phyloP scores from a whole-genome alignment of 2,888 invertebrate genomes.

The Lingula anatina region DNA sequence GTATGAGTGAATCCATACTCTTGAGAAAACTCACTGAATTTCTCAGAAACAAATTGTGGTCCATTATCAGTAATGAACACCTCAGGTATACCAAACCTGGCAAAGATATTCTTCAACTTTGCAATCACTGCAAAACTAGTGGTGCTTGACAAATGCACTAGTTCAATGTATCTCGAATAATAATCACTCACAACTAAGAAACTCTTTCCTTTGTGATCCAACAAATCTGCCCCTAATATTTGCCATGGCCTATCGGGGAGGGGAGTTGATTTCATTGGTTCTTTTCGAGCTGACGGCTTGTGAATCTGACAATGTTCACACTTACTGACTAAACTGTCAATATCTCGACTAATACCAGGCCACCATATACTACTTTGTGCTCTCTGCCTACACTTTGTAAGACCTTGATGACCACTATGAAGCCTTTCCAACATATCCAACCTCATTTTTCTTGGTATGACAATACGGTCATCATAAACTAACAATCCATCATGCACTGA shows the following conservation, averaged over 20 bases:
- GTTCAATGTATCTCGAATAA: slow-evolving; percentile 11
- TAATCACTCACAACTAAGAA: slow-evolving; percentile 15
- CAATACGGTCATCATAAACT: too few relatives aligned
- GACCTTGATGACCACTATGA: slow-evolving; percentile 17
- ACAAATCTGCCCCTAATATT: slow-evolving; percentile 13
- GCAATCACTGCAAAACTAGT: slow-evolving; percentile 8
- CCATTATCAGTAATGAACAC: too few relatives aligned
- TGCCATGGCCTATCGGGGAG: slow-evolving; percentile 15
- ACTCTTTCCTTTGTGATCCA: slow-evolving; percentile 6
- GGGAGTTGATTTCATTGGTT: slow-evolving; percentile 10
- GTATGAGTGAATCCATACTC: slow-evolving; percentile 5
- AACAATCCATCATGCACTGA: too few relatives aligned
- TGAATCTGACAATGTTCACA: slow-evolving; percentile 12
- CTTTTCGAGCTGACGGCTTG: slow-evolving; percentile 9
- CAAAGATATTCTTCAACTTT: slow-evolving; percentile 13
- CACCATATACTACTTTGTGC: slow-evolving; percentile 16
- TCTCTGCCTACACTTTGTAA: too few relatives aligned
- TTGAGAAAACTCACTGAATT: slow-evolving; percentile 8
- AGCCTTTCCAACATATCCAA: slow-evolving; percentile 9
- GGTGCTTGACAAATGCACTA: slow-evolving; percentile 5
- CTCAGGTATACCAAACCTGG: slow-evolving; percentile 12
- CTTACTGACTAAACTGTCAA: slow-evolving; percentile 3
- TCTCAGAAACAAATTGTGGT: slow-evolving; percentile 11
- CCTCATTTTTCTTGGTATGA: too few relatives aligned
- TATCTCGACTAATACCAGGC: slow-evolving; percentile 10